phyloP scores from a whole-genome alignment of 1,140 invertebrate genomes.

The Asobara japonica region DNA sequence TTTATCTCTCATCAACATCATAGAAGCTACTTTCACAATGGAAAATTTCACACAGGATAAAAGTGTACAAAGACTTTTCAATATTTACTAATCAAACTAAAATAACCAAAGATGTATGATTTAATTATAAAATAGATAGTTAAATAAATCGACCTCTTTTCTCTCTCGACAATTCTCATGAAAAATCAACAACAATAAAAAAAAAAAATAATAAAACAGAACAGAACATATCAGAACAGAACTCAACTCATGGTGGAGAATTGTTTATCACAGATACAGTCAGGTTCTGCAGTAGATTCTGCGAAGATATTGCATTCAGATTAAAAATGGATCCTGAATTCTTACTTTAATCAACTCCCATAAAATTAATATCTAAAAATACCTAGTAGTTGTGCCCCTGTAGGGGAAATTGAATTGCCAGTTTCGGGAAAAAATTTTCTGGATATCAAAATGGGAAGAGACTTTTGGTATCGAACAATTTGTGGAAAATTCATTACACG shows the following conservation, averaged over 20 bases:
- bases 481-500: no score
- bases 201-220: background rate
- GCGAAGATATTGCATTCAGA: background rate
- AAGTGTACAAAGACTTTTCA: no score
- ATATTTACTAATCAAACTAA: no score
- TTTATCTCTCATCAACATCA: no score
- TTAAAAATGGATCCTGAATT: background rate
- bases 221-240: background rate
- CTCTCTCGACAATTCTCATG: background rate
- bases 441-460: conserved; percentile 7
- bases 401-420: background rate
- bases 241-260: background rate
- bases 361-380: conserved; percentile 9
- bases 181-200: background rate
- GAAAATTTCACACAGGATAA: no score
- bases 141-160: background rate
- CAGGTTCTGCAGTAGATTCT: background rate
- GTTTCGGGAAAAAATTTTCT: background rate
- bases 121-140: no score
- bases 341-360: background rate
- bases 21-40: no score
- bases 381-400: background rate
- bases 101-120: no score
- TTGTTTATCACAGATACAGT: conserved; percentile 9
- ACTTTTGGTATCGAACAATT: no score